These are phyloP conservation scores for Leptarthrus brevirostris DNA, from an alignment of 2,888 invertebrate species.

Conservation along the genomic window DNA sequence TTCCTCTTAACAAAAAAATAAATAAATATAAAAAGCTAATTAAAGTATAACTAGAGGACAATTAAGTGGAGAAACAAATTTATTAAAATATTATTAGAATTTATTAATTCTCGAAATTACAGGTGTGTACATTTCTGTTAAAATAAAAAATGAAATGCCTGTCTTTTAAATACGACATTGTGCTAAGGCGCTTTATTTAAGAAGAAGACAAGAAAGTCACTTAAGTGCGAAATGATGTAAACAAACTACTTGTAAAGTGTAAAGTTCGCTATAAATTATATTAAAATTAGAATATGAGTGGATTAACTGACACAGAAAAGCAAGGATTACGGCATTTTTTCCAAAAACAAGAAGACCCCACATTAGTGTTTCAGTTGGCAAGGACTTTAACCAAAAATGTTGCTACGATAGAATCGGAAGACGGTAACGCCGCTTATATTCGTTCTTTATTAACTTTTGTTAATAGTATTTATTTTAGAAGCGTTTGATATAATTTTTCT, in stretches of 20 bases:
- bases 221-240: background rate
- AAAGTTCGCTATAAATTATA: too few relatives aligned
- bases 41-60: too few relatives aligned
- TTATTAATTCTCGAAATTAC: too few relatives aligned
- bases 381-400: conserved; percentile 52
- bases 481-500: conserved; percentile 69
- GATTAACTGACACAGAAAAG: conserved; percentile 19
- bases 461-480: conserved; percentile 64
- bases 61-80: too few relatives aligned
- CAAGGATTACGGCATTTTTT: conserved; percentile 47
- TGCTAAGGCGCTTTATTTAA: too few relatives aligned
- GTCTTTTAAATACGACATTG: too few relatives aligned
- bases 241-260: background rate
- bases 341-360: conserved; percentile 45
- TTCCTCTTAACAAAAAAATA: too few relatives aligned
- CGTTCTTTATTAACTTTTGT: background rate
- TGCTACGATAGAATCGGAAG: background rate
- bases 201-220: too few relatives aligned
- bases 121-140: too few relatives aligned
- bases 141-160: too few relatives aligned
- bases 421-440: conserved; percentile 46
- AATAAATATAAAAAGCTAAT: too few relatives aligned
- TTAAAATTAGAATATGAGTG: conserved; percentile 21
- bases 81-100: too few relatives aligned
- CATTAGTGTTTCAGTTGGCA: conserved; percentile 42